Evolutionary conservation across 2,113 vertebrate species (phyloP), one percentile per base, ranked within the genome.

Genomic region (Struthio camelus): DNA sequence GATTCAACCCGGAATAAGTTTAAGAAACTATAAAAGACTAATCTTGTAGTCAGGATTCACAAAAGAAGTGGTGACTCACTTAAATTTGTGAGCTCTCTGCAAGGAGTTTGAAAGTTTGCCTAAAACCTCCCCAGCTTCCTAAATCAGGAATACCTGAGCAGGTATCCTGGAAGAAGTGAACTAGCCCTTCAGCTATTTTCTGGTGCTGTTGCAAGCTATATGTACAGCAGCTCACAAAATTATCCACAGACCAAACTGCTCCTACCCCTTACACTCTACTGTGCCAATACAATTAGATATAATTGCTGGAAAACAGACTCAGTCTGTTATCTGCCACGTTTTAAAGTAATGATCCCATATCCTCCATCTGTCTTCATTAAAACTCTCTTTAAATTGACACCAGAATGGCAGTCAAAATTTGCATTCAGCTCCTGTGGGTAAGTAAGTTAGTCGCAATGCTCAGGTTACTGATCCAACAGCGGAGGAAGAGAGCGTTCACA

Each of bases 291-390:
- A 95, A 96, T 97, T 96, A 96, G 89, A 65, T 93, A 1, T 94
- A 96, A 97, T 90, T 96, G 93, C 94, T 51, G 89, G 76, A 87
- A 95, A 97, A 94, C 93, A 90, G 95, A 72, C 90, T 92, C 73
- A 80, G 75, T 59, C 93, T 93, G 85, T 84, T 95, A 97, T 91
- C 95, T 90, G 93, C 89, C 94, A 90, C 82, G n/a, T 93, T 93
- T 94, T 78, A 90, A 93, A 93, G 94, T 85, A 89, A 91, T 64
- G 93, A 97, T 87, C 94, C 89, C 82, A 83, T n/a, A 88, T 94
- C 82, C 59, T 71, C 93, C 95, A 97, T 96, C 95, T 94, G 91
- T 96, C 92, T 92, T 89, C 91, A 95, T 94, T 81, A 94, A 89
- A 71, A 67, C 48, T n/a, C 80, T 32, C 73, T 85, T 94, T 86